Percentiles rank a stretch among this genome's conserved stretches.
These are phyloP conservation scores for Hippoglossus stenolepis DNA, from an alignment of 2,113 vertebrate species.

Conservation along the genomic window DNA sequence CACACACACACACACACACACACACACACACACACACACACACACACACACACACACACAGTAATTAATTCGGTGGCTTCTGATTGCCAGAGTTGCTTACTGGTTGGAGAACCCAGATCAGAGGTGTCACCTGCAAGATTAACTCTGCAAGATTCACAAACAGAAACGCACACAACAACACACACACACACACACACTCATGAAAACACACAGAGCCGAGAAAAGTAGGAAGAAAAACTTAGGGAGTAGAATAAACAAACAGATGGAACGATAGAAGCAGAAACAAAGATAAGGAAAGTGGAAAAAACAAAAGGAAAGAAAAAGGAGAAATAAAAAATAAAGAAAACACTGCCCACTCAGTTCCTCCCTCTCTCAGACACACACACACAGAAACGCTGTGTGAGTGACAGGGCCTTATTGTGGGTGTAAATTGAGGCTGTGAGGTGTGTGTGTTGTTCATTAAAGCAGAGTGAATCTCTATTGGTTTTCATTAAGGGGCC, in stretches of 20 bases:
- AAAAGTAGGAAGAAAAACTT: neutral
- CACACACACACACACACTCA: neutral
- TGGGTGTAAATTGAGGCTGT: conserved; percentile 97
- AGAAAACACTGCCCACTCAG: conserved; percentile 3
- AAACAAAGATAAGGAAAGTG: neutral
- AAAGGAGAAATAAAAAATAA: neutral
- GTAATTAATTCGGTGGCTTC: conserved; percentile 69
- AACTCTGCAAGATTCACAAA: conserved; percentile 45
- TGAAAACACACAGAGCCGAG: neutral
- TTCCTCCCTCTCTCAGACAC: conserved; percentile 18
- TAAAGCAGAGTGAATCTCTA: conserved; percentile 98
- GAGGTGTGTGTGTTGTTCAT: conserved; percentile 97
- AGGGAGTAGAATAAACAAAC: neutral
- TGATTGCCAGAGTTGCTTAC: conserved; percentile 78
- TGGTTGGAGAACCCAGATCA: conserved; percentile 66
- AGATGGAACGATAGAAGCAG: neutral
- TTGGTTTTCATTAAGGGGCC: conserved; percentile 97
- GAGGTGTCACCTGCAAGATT: conserved; percentile 69
- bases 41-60: neutral
- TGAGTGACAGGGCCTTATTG: conserved; percentile 95
- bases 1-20: too few species aligned
- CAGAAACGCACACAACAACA: conserved; percentile 8
- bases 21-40: neutral
- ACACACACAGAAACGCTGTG: conserved; percentile 43
- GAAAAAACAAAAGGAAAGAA: neutral